phyloP scores from a whole-genome alignment of 2,888 invertebrate genomes.

The Lasioglossum zephyrum region DNA sequence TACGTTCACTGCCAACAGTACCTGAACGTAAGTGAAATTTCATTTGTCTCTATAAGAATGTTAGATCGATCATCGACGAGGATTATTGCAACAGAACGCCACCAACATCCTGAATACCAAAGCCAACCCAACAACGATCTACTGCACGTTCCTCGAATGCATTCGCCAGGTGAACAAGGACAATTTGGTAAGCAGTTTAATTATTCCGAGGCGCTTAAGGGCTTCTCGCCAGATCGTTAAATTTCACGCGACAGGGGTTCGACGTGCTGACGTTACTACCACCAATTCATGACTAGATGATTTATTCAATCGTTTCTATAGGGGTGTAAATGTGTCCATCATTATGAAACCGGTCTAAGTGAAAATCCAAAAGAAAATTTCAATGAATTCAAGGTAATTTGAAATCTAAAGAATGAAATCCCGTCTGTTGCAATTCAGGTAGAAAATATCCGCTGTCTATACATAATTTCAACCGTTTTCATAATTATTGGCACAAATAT shows the following conservation, averaged over 20 bases:
- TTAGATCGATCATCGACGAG: not conserved
- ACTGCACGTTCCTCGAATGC: conserved; percentile 81
- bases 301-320: not conserved
- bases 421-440: no score
- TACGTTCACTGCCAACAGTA: conserved; percentile 78
- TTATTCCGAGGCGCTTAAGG: not conserved
- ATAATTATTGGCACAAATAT: no score
- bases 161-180: conserved; percentile 81
- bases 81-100: conserved; percentile 70
- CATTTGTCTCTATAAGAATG: not conserved
- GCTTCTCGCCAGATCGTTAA: not conserved
- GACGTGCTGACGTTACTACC: not conserved
- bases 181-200: conserved; percentile 72
- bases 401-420: no score
- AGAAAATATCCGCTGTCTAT: no score
- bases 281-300: not conserved
- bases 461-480: no score
- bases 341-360: no score
- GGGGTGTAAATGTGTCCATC: not conserved
- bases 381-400: no score
- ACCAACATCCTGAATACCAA: conserved; percentile 66
- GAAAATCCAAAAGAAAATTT: no score
- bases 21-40: conserved; percentile 66
- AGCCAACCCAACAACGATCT: conserved; percentile 72
- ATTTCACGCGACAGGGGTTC: not conserved